phyloP scores from a whole-genome alignment of 2,888 invertebrate species.

The Eupithecia pulchellata region DNA sequence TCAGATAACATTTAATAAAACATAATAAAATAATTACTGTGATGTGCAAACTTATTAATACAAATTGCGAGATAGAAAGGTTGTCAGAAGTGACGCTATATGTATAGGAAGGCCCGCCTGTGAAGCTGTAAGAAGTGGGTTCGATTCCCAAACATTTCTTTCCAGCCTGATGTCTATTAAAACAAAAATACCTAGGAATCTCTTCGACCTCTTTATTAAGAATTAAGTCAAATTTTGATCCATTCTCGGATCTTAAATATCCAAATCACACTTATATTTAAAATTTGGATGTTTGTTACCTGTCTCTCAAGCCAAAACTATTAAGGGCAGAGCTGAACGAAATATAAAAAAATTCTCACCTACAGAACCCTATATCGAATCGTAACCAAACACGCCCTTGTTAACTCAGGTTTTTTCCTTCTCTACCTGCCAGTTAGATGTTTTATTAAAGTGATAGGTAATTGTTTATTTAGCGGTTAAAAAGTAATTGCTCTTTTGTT shows the following conservation, averaged over 20 bases:
- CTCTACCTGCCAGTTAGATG: slow-evolving; percentile 74
- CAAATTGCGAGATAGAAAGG: not conserved
- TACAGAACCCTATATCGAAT: slow-evolving; percentile 14
- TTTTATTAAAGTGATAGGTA: slow-evolving; percentile 68
- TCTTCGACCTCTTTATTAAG: not conserved
- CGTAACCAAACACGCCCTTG: slow-evolving; percentile 12
- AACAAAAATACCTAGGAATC: not conserved
- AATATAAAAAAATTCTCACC: not conserved
- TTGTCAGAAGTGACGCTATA: not conserved
- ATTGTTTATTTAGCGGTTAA: slow-evolving; percentile 70
- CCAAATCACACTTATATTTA: too few relatives aligned
- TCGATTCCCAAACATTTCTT: not conserved
- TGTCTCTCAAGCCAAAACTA: too few relatives aligned
- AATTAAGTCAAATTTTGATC: too few relatives aligned
- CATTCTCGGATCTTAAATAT: too few relatives aligned
- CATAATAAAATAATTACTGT: too few relatives aligned
- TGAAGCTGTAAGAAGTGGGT: not conserved
- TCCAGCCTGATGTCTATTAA: not conserved
- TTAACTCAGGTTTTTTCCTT: slow-evolving; percentile 48
- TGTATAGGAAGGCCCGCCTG: not conserved
- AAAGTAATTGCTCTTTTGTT: slow-evolving; percentile 57
- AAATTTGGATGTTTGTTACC: too few relatives aligned
- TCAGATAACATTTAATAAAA: too few relatives aligned
- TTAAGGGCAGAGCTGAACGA: too few relatives aligned
- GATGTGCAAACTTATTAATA: too few relatives aligned